These are phyloP conservation scores for Chironex yamaguchii DNA, from an alignment of 30 jellyfish, hydroid and myxozoan genomes.

Conservation along the genomic window DNA sequence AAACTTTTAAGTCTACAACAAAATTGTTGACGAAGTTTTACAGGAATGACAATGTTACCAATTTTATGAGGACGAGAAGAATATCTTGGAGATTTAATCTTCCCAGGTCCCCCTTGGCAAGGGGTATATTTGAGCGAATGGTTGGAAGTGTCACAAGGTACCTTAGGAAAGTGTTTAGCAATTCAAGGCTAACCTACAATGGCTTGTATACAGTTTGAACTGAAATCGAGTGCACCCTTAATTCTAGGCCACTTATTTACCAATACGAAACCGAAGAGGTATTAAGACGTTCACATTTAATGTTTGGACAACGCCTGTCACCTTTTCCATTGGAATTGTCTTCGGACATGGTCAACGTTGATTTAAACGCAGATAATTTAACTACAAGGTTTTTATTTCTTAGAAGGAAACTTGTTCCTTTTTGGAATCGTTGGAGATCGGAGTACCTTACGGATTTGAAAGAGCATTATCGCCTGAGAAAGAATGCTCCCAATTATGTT, in stretches of 20 bases:
- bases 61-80: neutral
- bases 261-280: neutral
- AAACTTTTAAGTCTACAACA: neutral
- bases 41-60: neutral
- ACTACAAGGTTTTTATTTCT: constrained; percentile 12
- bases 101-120: constrained; percentile 4
- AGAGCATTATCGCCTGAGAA: constrained; percentile 13
- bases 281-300: constrained; percentile 23
- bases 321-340: no score
- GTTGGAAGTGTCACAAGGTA: neutral
- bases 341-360: no score
- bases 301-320: neutral
- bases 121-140: constrained; percentile 4
- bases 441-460: constrained; percentile 53
- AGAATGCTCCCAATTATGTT: no score
- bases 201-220: neutral
- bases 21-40: no score
- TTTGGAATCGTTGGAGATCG: constrained; percentile 56
- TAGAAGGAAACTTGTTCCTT: constrained; percentile 8
- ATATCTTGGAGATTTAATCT: neutral
- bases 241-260: neutral
- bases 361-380: neutral
- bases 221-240: neutral
- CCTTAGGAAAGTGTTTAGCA: neutral
- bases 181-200: neutral